Evolutionary conservation across 1,140 invertebrate genomes (phyloP), one percentile per base, ranked within the genome.

Genomic region (Sesamia nonagrioides): DNA sequence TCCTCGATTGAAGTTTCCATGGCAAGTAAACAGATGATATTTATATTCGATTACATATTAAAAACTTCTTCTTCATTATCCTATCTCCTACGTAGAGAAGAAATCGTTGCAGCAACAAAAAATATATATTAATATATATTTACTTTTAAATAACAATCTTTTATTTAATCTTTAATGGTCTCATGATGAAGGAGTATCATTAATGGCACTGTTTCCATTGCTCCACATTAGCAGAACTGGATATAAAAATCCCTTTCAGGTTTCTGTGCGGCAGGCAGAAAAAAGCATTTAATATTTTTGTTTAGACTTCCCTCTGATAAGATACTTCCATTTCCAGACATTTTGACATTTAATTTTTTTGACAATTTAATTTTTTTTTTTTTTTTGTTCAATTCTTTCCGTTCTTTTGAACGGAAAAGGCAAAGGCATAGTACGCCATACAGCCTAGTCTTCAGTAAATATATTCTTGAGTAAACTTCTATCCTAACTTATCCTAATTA

Each of bases 1-100:
- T 93, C 90, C 81, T 93, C 91, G 71, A 89, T 40, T 35, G 87
- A 84, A 68, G 82, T 86, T 77, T 90, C 86, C 91, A 92, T 90
- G 45, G 18, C 37, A 42, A 21, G 9, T 76, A 33, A 58, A 54
- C 40, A 8, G 6, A 69, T 42, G 5, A 18, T 27, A 75, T 45
- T 54, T 37, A 54, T n/a, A 56, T 13, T 1, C 11, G 17, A 66
- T 66, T 8, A 66, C 61, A 66, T 66, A 21, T 37, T 45, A 66
- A 37, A 40, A 42, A 18, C 11, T 66, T 37, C 54, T 42, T 21
- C 21, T 60, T 5, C 6, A 42, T 18, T 66, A 63, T 18, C 2
- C 17, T n/a, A 17, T 33, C n/a, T 27, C 1, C 1, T 27, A 37
- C 0, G n/a, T 27, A 21, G 9, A 9, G 1, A n/a, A 40, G 40